Base-by-base conservation (phyloP, 2,888 invertebrate species). In the Didymodactylos carnosus region DNA sequence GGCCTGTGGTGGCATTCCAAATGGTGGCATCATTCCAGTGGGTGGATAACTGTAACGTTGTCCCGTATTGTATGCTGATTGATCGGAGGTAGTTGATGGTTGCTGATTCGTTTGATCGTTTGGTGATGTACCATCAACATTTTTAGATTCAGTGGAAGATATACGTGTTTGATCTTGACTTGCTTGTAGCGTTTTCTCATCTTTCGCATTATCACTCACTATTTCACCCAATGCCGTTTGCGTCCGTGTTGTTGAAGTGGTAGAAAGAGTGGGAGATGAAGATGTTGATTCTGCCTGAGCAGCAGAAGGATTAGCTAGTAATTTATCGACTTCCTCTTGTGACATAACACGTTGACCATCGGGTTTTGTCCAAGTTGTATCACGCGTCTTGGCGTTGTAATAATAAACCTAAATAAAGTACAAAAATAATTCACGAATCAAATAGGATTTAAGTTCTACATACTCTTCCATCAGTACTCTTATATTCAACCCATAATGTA, bases 331-430 rank as follows among this genome's bases (percentile, higher is more conserved):
- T 76, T 86, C 85, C 40, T 81, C 79, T 78, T 86, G 86, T 19
- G 83, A 83, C 73, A 86, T 82, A 69, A 87, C 83, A 78, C 83
- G 83, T 11, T 82, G 84, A 78, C 94, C 92, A 78, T 91, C 90
- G 1, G 98, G 98, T 72, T 92, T 87, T 84, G 97, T 94, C 98
- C 98, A 98, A 27, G 97, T 92, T 0, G 94, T 94, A 51, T 91
- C 90, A 75, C 93, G 88, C 13, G 93, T 91, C 7, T 92, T 93
- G 4, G 97, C 95, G 86, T 98, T 98, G 86, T 94, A 98, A 86
- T 94, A 98, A 86, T 99, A 98, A 73, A 95, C 94, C 62, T 62
- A 35, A n/a, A 19, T 7, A 13, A 23, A 49, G 23, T 19, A 23
- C n/a, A 81, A 82, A 46, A 23, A 73, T 69, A 16, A 74, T n/a